A percentile compares a stretch with the other conserved stretches of the same genome.
Evolutionary conservation across 2,888 invertebrate species (phyloP).

Genomic region (Dione juno): DNA sequence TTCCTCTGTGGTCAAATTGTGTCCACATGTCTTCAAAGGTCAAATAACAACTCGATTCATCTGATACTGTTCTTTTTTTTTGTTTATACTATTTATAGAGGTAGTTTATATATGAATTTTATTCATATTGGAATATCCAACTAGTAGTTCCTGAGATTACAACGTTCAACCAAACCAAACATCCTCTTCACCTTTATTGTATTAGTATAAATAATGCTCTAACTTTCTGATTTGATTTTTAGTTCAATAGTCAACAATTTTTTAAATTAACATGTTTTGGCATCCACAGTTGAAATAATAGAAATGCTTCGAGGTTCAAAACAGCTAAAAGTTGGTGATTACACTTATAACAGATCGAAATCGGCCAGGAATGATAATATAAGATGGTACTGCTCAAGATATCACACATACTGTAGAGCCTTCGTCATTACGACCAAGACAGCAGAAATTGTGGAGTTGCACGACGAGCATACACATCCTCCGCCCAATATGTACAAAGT

Average conservation of each 20-base stretch:
- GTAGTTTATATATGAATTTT: too few species aligned
- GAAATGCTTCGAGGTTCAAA: slow-evolving; percentile 40
- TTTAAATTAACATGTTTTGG: not conserved
- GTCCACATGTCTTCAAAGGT: too few species aligned
- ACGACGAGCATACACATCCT: slow-evolving; percentile 47
- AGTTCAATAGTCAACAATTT: not conserved
- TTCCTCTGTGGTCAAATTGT: too few species aligned
- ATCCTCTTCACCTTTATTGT: too few species aligned
- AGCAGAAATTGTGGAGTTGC: slow-evolving; percentile 31
- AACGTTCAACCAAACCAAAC: too few species aligned
- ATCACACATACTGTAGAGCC: slow-evolving; percentile 53
- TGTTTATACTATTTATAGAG: too few species aligned
- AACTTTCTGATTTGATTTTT: too few species aligned
- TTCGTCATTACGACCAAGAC: slow-evolving; percentile 46
- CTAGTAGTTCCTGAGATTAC: too few species aligned
- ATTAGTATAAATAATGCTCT: too few species aligned
- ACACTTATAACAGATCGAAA: slow-evolving; percentile 44
- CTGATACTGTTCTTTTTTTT: too few species aligned
- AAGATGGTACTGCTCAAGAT: slow-evolving; percentile 54
- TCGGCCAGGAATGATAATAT: slow-evolving; percentile 30
- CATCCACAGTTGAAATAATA: slow-evolving; percentile 42
- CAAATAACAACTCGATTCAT: too few species aligned
- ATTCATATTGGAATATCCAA: too few species aligned
- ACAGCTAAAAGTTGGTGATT: slow-evolving; percentile 33
- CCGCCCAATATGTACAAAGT: slow-evolving; percentile 32